phyloP scores from a whole-genome alignment of 1,140 invertebrate species.

The Ceratitis capitata region DNA sequence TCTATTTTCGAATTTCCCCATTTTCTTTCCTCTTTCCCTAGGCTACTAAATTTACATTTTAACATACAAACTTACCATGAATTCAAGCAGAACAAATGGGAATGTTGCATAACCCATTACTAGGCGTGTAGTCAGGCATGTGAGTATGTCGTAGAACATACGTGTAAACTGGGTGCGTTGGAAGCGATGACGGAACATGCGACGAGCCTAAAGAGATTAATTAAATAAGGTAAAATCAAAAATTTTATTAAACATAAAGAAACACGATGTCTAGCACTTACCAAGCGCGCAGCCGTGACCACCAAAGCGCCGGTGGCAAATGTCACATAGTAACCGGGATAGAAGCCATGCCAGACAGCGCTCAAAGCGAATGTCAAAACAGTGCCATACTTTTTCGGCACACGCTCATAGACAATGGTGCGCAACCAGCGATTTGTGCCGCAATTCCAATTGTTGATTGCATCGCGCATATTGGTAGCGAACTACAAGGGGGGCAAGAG shows the following conservation, averaged over 20 bases:
- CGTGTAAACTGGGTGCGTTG: constrained; percentile 67
- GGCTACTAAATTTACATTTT: no score
- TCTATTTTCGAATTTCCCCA: no score
- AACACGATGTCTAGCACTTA: constrained; percentile 64
- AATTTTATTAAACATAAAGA: not conserved
- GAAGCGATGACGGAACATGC: constrained; percentile 74
- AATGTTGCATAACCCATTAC: constrained; percentile 87
- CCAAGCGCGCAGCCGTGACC: constrained; percentile 83
- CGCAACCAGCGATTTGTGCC: constrained; percentile 92
- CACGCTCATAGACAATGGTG: constrained; percentile 85
- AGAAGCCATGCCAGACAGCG: constrained; percentile 97
- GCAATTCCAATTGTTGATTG: constrained; percentile 91
- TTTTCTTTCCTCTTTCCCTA: no score
- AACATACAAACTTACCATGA: constrained; percentile 65
- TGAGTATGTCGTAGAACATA: constrained; percentile 80
- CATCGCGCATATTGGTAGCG: constrained; percentile 80
- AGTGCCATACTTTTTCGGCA: constrained; percentile 71
- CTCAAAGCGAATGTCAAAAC: constrained; percentile 86
- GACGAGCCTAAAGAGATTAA: constrained; percentile 76
- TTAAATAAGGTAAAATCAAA: no score
- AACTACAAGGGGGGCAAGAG: constrained; percentile 68
- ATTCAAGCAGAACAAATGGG: constrained; percentile 89
- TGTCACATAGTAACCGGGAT: constrained; percentile 96
- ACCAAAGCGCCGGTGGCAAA: constrained; percentile 90
- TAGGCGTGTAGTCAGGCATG: constrained; percentile 81